Evolutionary conservation across 2,113 vertebrate species (phyloP).

Genomic region (Phaethornis superciliosus): DNA sequence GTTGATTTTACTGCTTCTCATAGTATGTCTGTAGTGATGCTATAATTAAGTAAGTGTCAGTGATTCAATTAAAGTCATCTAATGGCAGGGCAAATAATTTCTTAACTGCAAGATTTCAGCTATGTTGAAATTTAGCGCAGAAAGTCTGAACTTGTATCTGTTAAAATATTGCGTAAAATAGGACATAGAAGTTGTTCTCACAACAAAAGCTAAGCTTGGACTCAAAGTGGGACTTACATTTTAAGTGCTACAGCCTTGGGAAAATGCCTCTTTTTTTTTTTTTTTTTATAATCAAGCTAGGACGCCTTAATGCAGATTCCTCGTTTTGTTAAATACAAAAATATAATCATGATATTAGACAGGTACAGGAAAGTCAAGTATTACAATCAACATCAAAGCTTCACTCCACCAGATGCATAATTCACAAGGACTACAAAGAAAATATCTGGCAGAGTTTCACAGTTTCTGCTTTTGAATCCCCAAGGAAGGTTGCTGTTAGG

Average conservation of each 20-base stretch:
- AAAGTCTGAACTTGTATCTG: background rate
- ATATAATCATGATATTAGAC: background rate
- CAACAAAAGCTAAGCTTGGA: background rate
- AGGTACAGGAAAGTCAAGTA: slow-evolving; percentile 39
- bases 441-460: background rate
- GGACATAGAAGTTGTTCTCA: background rate
- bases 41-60: slow-evolving; percentile 65
- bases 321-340: background rate
- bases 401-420: background rate
- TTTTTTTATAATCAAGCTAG: background rate
- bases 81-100: slow-evolving; percentile 56
- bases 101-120: slow-evolving; percentile 26
- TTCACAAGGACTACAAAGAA: background rate
- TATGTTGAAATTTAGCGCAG: slow-evolving; percentile 15
- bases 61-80: slow-evolving; percentile 39
- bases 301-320: background rate
- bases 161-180: background rate
- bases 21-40: slow-evolving; percentile 1
- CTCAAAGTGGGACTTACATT: background rate
- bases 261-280: background rate
- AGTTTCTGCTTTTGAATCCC: background rate
- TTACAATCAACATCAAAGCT: slow-evolving; percentile 48
- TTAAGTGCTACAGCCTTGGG: background rate
- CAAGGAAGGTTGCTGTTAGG: background rate
- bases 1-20: slow-evolving; percentile 25